Evolutionary conservation across 2,113 vertebrate genomes (phyloP).

Genomic region (Sinocyclocheilus grahami): DNA sequence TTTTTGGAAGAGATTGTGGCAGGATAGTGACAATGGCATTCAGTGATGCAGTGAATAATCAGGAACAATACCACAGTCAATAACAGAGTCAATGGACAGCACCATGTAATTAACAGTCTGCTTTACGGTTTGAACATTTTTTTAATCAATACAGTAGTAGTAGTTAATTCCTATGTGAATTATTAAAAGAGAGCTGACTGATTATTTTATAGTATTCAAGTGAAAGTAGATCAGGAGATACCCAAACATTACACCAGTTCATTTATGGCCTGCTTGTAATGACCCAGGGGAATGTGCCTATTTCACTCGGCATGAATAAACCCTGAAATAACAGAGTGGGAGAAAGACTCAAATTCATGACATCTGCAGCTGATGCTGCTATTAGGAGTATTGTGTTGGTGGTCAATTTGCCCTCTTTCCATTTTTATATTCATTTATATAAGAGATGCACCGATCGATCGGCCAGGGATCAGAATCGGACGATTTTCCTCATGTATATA

Average conservation of each 20-base stretch:
- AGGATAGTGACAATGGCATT: not conserved
- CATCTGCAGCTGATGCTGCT: not conserved
- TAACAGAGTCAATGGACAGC: not conserved
- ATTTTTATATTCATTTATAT: not conserved
- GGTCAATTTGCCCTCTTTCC: not conserved
- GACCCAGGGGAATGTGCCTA: conserved; percentile 40
- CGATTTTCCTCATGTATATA: no score
- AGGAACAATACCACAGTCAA: not conserved
- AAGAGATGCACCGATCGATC: no score
- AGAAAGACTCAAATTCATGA: conserved; percentile 2
- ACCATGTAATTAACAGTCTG: not conserved
- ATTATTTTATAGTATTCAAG: conserved; percentile 1
- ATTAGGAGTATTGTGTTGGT: not conserved
- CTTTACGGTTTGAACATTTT: not conserved
- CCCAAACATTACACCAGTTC: conserved; percentile 9
- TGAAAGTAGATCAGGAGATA: conserved; percentile 25
- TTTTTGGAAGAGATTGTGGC: not conserved
- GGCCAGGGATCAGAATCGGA: no score
- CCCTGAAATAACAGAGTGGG: not conserved
- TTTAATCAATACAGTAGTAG: not conserved
- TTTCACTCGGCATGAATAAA: conserved; percentile 22
- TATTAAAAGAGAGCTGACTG: not conserved
- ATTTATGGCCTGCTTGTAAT: conserved; percentile 2
- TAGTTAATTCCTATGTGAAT: not conserved
- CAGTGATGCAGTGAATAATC: not conserved